Base-by-base conservation (phyloP, 92 coral and sea anemone species). In the Epizoanthus stellaris region DNA sequence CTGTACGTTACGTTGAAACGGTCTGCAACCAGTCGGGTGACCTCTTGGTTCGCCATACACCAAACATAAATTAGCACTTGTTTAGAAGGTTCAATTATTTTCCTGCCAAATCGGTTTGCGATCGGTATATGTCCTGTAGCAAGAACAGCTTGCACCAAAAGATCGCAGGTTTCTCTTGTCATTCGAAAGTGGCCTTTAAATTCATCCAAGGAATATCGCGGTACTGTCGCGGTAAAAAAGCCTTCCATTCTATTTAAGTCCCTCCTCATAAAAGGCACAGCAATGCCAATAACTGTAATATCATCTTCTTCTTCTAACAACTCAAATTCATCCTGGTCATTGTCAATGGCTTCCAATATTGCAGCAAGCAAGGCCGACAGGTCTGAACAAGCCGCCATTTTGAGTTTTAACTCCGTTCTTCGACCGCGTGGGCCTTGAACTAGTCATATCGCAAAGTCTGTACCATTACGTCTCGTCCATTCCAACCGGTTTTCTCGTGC, bases 1-100 rank as follows among this genome's bases (percentile, higher is more conserved):
- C 88, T 85, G 38, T 42, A 30, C 34, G 88, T 85, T 30, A 76
- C 67, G 75, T 85, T 75, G 30, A 85, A 76, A 57, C 82, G 70
- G 66, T 85, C 88, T 10, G 75, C 82, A 4, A 85, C 82, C 69
- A 47, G 49, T 54, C 76, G 75, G 25, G 70, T 75, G 13, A 52
- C 67, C 59, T 85, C 84, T 67, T 76, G 77, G 70, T 76, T 76
- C 3, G 77, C 77, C 40, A 77, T 76, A 20, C 77, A 30, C 88
- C 88, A 85, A 49, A 76, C 38, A 67, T 49, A 85, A n/a, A 62
- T 57, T 36, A 77, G 39, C 30, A 85, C 69, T 64, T 85, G 89
- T 68, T 85, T 85, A 15, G 59, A 3, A 23, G 84, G 84, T 14
- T 49, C 77, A 85, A 77, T 85, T 13, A 40, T 47, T 30, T 39